Evolutionary conservation across 2,888 invertebrate genomes (phyloP).

Genomic region (Athripsodes cinereus): DNA sequence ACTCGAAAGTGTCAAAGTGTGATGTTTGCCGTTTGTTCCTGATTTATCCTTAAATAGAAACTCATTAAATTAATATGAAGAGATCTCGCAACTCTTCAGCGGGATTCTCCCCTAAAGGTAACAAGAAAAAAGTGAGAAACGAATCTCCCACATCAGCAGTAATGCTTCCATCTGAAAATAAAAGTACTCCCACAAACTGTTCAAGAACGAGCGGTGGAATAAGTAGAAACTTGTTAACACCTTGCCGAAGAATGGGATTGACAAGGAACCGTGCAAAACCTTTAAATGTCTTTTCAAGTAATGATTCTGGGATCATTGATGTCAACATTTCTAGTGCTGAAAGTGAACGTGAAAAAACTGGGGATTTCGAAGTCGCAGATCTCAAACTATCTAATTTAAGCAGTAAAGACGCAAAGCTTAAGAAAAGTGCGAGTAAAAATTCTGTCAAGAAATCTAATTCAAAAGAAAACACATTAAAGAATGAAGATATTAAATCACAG

Average conservation of each 20-base stretch:
- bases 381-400: neutral
- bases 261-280: constrained; percentile 35
- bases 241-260: constrained; percentile 49
- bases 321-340: too few species aligned
- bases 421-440: too few species aligned
- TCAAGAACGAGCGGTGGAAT: constrained; percentile 49
- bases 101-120: neutral
- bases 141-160: neutral
- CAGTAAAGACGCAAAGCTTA: neutral
- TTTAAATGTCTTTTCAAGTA: constrained; percentile 7
- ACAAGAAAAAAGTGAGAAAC: constrained; percentile 7
- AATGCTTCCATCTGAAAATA: neutral
- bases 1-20: neutral
- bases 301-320: neutral
- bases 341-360: neutral
- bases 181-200: constrained; percentile 31
- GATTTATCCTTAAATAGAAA: neutral
- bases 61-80: constrained; percentile 7
- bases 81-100: constrained; percentile 1
- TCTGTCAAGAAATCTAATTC: neutral
- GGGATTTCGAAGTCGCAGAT: neutral
- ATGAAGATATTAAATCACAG: neutral
- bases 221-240: constrained; percentile 47
- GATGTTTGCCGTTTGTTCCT: neutral
- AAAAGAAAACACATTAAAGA: neutral